Evolutionary conservation across 2,113 vertebrate species (phyloP), one percentile per base, ranked within the genome.

Genomic region (Epinephelus cyanopodus): DNA sequence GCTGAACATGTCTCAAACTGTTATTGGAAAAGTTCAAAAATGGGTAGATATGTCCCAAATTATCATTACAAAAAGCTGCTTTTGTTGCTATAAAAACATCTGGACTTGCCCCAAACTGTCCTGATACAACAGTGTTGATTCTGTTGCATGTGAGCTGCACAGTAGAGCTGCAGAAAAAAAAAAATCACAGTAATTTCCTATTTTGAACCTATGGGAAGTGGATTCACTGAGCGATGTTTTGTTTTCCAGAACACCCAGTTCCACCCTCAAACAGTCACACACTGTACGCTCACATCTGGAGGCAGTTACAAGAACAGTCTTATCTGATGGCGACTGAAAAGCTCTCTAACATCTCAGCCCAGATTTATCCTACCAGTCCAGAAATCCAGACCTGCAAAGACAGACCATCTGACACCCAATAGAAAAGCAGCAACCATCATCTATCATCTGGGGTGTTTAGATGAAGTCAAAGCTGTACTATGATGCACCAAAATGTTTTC

Each of bases 101-200:
- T 37, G 33, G 33, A 5, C 33, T 7, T 37, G 6, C 6, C 33
- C 33, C 33, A 37, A 37, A 37, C 33, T 37, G 6, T n/a, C 5
- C 21, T n/a, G 15, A 42, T 39, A 23, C 19, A 42, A 5, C 37
- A 13, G 19, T 45, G 21, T 47, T 25, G 48, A 53, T 17, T 37
- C 48, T 53, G 27, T 65, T 52, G 48, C 27, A 53, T 69, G 47
- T 21, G 27, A n/a, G 67, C 63, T 65, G 63, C 42, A 27, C 53
- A 27, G n/a, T 2, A 14, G 18, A 52, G 19, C 67, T 8, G 3
- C 15, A 23, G 21, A 56, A 29, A 15, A 70, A 65, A 15, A 70
- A 47, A 39, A 0, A 6, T 50, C 18, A 5, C 10, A 6, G 1
- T 18, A 5, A 23, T 25, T 19, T 72, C 50, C 19, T 65, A 11